phyloP scores from a whole-genome alignment of 2,888 invertebrate genomes.

The Lingula anatina region DNA sequence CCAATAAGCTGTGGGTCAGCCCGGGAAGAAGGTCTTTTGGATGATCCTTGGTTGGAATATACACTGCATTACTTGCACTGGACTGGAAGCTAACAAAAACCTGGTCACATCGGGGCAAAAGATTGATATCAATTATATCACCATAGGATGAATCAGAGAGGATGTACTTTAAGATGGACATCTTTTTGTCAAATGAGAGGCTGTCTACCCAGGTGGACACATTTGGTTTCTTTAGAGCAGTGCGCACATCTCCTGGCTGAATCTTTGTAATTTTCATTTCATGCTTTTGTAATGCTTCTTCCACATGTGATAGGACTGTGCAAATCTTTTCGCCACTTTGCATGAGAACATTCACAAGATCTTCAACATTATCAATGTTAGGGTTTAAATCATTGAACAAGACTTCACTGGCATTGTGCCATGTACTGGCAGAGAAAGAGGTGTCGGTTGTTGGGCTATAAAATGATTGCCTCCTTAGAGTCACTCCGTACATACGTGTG shows the following conservation, averaged over 20 bases:
- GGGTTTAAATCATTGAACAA: no score
- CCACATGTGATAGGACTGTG: conserved; percentile 8
- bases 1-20: no score
- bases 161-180: background rate
- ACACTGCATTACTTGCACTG: background rate
- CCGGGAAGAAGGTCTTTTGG: background rate
- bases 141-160: background rate
- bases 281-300: conserved; percentile 4
- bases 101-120: background rate
- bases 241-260: background rate
- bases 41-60: background rate
- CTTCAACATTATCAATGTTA: background rate
- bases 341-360: background rate
- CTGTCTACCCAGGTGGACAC: no score
- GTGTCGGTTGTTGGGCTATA: background rate
- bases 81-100: background rate
- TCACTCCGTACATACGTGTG: background rate
- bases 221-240: background rate
- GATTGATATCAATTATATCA: background rate
- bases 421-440: no score
- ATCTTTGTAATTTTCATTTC: background rate
- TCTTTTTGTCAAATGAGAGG: background rate
- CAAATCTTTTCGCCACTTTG: no score
- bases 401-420: no score
- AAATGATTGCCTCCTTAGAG: background rate